These are phyloP conservation scores for Hipposideros larvatus DNA, from an alignment of 2,797 vertebrate species.

Conservation along the genomic window DNA sequence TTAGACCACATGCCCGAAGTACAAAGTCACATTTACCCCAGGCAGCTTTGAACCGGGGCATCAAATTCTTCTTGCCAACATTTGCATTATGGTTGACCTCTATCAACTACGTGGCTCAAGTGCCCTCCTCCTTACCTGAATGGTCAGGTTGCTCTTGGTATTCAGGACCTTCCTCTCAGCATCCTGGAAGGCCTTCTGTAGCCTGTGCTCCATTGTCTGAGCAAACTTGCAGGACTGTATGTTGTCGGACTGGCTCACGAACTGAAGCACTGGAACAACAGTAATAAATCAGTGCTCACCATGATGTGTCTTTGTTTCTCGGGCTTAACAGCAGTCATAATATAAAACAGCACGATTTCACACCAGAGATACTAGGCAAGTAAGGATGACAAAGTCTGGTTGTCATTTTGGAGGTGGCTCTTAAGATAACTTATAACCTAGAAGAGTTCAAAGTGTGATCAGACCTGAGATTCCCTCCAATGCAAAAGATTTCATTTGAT, in stretches of 20 bases:
- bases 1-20: background rate
- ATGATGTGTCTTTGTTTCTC: background rate
- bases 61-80: background rate
- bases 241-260: constrained; percentile 94
- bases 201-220: constrained; percentile 96
- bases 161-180: constrained; percentile 94
- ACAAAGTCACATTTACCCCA: background rate
- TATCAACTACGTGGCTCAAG: rapidly evolving
- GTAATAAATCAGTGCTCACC: background rate
- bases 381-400: background rate
- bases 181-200: constrained; percentile 96
- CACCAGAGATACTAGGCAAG: constrained; percentile 56
- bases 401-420: constrained; percentile 35
- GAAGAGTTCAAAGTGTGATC: constrained; percentile 9
- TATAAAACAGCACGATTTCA: background rate
- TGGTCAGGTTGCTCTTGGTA: constrained; percentile 91
- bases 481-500: constrained; percentile 60
- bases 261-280: constrained; percentile 94
- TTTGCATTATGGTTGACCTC: background rate
- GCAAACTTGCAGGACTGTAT: constrained; percentile 96
- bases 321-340: background rate
- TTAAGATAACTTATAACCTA: constrained; percentile 61
- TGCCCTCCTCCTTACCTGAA: constrained; percentile 91
- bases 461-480: constrained; percentile 46
- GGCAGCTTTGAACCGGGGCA: background rate